Percentiles rank a stretch among this genome's conserved stretches.
These are phyloP conservation scores for Aquatica leii DNA, from an alignment of 2,888 invertebrate species.

Conservation along the genomic window DNA sequence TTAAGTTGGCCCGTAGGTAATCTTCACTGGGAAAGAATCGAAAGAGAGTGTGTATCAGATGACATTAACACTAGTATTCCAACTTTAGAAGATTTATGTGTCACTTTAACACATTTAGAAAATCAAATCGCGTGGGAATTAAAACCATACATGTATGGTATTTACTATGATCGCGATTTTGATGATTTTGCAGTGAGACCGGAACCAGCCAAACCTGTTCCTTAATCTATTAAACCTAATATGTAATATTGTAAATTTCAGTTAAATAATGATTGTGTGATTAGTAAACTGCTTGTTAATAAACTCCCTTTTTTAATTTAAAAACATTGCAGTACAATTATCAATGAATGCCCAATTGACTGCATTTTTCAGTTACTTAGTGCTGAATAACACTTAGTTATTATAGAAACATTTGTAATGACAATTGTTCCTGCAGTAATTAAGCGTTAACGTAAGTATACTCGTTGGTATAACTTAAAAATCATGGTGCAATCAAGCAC, in stretches of 20 bases:
- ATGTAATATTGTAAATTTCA: background rate
- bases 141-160: slow-evolving; percentile 71
- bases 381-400: too few relatives aligned
- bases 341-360: too few relatives aligned
- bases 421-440: too few relatives aligned
- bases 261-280: background rate
- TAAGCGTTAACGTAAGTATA: too few relatives aligned
- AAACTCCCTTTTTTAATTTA: too few relatives aligned
- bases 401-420: too few relatives aligned
- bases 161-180: slow-evolving; percentile 77
- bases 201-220: slow-evolving; percentile 65
- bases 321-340: too few relatives aligned
- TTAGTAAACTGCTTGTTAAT: background rate
- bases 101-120: slow-evolving; percentile 78
- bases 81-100: slow-evolving; percentile 88
- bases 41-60: slow-evolving; percentile 84
- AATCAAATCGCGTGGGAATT: slow-evolving; percentile 85
- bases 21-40: slow-evolving; percentile 81
- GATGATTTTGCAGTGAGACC: slow-evolving; percentile 77
- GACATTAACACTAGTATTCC: slow-evolving; percentile 69
- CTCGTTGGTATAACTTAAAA: too few relatives aligned
- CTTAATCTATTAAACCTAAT: background rate
- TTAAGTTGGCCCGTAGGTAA: slow-evolving; percentile 73
- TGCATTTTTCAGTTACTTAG: too few relatives aligned
- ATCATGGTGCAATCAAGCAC: too few relatives aligned